Conservation (phyloP, 2,888 invertebrate species). For the Priapulus caudatus region DNA sequence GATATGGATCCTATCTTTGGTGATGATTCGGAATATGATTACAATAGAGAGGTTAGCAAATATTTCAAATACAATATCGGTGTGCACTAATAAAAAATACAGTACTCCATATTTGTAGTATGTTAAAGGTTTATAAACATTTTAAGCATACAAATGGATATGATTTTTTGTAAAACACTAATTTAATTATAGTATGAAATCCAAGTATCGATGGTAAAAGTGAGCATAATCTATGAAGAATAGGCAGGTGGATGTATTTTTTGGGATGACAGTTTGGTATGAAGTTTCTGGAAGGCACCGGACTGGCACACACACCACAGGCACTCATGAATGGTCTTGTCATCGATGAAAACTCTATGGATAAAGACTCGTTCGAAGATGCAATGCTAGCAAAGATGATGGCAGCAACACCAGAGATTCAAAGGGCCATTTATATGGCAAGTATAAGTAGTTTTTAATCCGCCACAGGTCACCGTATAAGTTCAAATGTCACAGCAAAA, state of each 20-base stretch:
- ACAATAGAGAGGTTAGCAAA: constrained; percentile 48
- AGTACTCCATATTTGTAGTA: no score
- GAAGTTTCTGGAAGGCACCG: constrained; percentile 36
- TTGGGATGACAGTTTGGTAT: constrained; percentile 27
- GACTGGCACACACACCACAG: constrained; percentile 44
- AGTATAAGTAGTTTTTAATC: constrained; percentile 10
- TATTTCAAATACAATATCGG: constrained; percentile 16
- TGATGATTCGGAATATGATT: constrained; percentile 76
- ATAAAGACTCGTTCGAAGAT: constrained; percentile 76
- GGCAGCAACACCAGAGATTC: constrained; percentile 66
- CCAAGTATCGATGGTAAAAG: no score
- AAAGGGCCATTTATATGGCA: constrained; percentile 70
- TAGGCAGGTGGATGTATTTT: no score
- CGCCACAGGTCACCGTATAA: constrained; percentile 21
- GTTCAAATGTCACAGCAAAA: neutral
- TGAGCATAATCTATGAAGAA: no score
- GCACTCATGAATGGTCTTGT: constrained; percentile 86
- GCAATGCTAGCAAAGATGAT: constrained; percentile 75
- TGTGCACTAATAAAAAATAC: neutral
- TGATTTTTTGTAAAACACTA: no score
- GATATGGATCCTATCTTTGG: constrained; percentile 66
- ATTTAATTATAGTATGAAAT: no score
- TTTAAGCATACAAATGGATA: no score
- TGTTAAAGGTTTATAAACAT: constrained; percentile 2
- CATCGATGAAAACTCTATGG: constrained; percentile 50